Percentiles rank a stretch among this genome's conserved stretches.
phyloP scores from a whole-genome alignment of 2,797 vertebrate species.

The Rousettus madagascariensis region DNA sequence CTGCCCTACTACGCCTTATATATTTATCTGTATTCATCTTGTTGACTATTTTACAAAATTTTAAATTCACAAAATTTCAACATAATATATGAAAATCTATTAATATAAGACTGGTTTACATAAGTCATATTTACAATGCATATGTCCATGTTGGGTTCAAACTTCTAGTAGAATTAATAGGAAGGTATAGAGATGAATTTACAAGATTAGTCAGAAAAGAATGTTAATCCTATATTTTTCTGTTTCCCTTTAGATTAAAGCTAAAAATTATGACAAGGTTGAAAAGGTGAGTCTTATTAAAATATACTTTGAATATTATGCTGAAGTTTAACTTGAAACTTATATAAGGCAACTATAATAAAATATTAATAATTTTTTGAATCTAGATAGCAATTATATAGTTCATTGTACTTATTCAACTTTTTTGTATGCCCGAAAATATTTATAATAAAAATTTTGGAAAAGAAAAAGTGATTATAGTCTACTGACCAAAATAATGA shows the following conservation, averaged over 20 bases:
- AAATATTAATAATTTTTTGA: conserved; percentile 39
- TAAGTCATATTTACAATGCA: neutral
- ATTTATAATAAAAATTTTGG: neutral
- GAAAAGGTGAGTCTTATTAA: conserved; percentile 95
- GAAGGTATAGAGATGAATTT: neutral
- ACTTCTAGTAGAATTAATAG: neutral
- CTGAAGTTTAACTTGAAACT: conserved; percentile 22
- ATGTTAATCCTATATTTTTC: conserved; percentile 79
- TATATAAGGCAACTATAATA: neutral
- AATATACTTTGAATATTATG: conserved; percentile 57
- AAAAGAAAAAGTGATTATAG: neutral
- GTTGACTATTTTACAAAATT: conserved; percentile 12
- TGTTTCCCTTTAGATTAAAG: conserved; percentile 95
- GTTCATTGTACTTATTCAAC: neutral
- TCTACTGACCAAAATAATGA: conserved; percentile 10
- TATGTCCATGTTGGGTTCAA: neutral
- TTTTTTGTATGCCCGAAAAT: conserved; percentile 27
- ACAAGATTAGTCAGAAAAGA: neutral
- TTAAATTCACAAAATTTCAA: conserved; percentile 24
- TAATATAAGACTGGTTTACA: neutral
- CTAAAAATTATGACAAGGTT: conserved; percentile 99
- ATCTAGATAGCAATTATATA: conserved; percentile 27
- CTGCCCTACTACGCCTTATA: neutral
- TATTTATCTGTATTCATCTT: neutral
- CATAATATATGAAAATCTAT: neutral